phyloP scores from a whole-genome alignment of 53 echinoderm and acorn worm genomes.

The Paracentrotus lividus region DNA sequence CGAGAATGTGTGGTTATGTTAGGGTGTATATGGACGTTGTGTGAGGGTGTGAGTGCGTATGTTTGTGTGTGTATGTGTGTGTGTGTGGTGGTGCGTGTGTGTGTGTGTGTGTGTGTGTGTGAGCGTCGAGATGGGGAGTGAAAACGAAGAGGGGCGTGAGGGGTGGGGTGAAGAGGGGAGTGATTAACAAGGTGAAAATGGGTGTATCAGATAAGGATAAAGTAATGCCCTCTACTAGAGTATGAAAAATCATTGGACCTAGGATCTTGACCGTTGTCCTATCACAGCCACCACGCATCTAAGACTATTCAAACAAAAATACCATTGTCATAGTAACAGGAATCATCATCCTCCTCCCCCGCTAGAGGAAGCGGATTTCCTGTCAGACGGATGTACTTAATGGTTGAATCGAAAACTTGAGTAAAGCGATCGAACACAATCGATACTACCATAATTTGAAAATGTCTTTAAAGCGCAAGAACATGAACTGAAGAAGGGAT shows the following conservation, averaged over 20 bases:
- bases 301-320: no score
- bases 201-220: neutral
- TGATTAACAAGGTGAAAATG: neutral
- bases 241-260: no score
- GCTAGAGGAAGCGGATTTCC: neutral
- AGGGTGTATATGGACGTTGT: no score
- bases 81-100: no score
- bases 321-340: neutral
- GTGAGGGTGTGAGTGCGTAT: neutral
- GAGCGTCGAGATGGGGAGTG: neutral
- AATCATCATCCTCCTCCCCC: neutral
- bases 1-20: no score
- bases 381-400: neutral
- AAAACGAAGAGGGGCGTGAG: neutral
- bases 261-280: no score
- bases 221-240: no score
- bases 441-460: neutral
- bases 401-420: neutral
- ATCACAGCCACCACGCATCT: no score
- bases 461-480: neutral
- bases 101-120: neutral
- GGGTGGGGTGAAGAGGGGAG: neutral
- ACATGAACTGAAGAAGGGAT: neutral
- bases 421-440: neutral
- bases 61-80: no score